These are phyloP conservation scores for Drosophila obscura DNA, from an alignment of 1,140 invertebrate genomes.

Conservation along the genomic window DNA sequence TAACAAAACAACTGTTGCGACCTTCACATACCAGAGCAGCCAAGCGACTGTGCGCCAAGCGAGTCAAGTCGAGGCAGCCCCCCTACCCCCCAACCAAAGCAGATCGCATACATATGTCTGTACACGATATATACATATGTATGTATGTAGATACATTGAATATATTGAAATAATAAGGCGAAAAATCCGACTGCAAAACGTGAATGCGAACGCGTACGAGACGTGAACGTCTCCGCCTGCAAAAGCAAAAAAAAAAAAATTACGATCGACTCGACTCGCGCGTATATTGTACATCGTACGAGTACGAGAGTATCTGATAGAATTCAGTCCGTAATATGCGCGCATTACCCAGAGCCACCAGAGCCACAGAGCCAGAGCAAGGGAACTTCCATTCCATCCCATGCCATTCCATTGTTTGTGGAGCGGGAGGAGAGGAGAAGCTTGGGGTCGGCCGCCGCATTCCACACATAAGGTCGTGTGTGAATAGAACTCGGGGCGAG, in stretches of 20 bases:
- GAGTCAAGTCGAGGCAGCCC: constrained; percentile 17
- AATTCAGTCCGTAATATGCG: constrained; percentile 66
- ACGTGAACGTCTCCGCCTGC: constrained; percentile 67
- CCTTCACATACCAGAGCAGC: constrained; percentile 83
- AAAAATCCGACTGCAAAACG: constrained; percentile 75
- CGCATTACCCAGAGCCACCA: constrained; percentile 29
- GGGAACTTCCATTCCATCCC: constrained; percentile 56
- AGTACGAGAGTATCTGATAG: constrained; percentile 53
- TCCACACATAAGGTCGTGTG: constrained; percentile 70
- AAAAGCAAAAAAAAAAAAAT: constrained; percentile 32
- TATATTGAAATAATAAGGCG: constrained; percentile 80
- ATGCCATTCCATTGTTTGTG: constrained; percentile 33
- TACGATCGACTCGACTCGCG: constrained; percentile 29
- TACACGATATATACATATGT: constrained; percentile 7
- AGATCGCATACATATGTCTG: constrained; percentile 22
- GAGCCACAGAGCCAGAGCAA: constrained; percentile 18
- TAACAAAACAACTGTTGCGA: constrained; percentile 84
- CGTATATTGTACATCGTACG: constrained; percentile 39
- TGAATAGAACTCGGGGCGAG: constrained; percentile 33
- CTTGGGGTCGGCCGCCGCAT: constrained; percentile 73
- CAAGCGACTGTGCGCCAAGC: constrained; percentile 71
- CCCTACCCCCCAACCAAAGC: constrained; percentile 5
- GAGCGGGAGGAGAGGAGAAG: constrained; percentile 28
- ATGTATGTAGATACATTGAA: constrained; percentile 41
- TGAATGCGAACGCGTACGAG: constrained; percentile 70